Base-by-base conservation (phyloP, 2,113 vertebrate genomes). In the Xenopus laevis region DNA sequence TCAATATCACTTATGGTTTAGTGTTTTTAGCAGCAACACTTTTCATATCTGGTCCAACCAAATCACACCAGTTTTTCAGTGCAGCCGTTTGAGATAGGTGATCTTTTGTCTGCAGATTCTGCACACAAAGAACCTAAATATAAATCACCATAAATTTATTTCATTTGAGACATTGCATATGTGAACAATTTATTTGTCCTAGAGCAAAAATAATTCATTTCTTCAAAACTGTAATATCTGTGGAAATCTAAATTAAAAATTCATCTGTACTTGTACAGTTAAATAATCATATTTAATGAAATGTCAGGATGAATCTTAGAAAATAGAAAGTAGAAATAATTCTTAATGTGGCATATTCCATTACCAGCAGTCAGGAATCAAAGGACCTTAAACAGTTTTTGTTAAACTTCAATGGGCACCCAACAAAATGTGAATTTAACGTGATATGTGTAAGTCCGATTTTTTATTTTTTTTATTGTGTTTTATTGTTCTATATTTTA, bases 201-300 rank as follows among this genome's bases (percentile, higher is more conserved):
- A 90, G 83, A 92, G 91, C 90, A 87, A 91, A 87, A 83, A 8
- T 79, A 90, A 89, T 90, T 92, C 89, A 92, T 92, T 92, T 91
- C 81, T 83, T 85, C 86, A 89, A 89, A 90, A 91, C 89, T 89
- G 88, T 91, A 90, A 92, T 91, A 91, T 92, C 90, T 91, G 88
- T 85, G 84, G 89, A 90, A 92, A 90, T 88, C 87, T 87, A 92
- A 93, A 93, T 93, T 93, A 93, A 93, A 93, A 93, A 90, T 91
- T 88, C 88, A 92, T 92, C 91, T 92, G 90, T 92, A 90, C 91
- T 91, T 92, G 90, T 92, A 91, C 91, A 93, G 91, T 91, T 92
- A 93, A 92, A 92, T 92, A 90, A 92, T 90, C 91, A 90, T 92
- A 92, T 92, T 92, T 93, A 93, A 93, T 93, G 92, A 93, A 92